These are phyloP conservation scores for Hydrozoanthus tunicans DNA, from an alignment of 64 coral and sea anemone genomes.

Conservation along the genomic window DNA sequence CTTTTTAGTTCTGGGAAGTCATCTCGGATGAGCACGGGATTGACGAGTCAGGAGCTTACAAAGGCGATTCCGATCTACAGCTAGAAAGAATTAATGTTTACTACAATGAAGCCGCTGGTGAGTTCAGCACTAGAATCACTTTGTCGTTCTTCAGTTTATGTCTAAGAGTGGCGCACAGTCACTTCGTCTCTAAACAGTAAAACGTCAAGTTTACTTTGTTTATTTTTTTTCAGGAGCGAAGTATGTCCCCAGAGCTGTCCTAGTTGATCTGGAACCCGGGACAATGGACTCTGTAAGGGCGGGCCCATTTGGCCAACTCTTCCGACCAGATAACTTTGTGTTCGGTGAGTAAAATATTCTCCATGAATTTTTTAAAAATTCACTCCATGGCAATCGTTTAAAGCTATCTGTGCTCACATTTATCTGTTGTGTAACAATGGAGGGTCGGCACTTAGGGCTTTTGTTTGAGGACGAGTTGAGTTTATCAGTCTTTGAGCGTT, in stretches of 20 bases:
- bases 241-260: slow-evolving; percentile 79
- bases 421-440: no score
- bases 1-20: slow-evolving; percentile 49
- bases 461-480: no score
- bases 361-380: background rate
- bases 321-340: slow-evolving; percentile 93
- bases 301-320: slow-evolving; percentile 84
- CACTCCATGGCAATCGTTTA: background rate
- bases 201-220: background rate
- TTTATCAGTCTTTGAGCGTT: no score
- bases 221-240: slow-evolving; percentile 51
- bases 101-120: slow-evolving; percentile 56
- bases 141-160: background rate
- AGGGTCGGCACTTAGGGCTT: no score
- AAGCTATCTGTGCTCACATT: background rate
- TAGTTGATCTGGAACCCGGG: slow-evolving; percentile 91
- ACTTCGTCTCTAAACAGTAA: background rate
- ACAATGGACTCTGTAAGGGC: slow-evolving; percentile 94
- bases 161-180: background rate
- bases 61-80: slow-evolving; percentile 36
- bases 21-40: slow-evolving; percentile 49
- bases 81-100: slow-evolving; percentile 54
- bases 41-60: slow-evolving; percentile 23
- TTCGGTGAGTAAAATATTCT: slow-evolving; percentile 73
- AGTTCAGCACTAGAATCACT: background rate